Conservation (phyloP, 2,113 vertebrate genomes). For the Phyllopteryx taeniolatus region DNA sequence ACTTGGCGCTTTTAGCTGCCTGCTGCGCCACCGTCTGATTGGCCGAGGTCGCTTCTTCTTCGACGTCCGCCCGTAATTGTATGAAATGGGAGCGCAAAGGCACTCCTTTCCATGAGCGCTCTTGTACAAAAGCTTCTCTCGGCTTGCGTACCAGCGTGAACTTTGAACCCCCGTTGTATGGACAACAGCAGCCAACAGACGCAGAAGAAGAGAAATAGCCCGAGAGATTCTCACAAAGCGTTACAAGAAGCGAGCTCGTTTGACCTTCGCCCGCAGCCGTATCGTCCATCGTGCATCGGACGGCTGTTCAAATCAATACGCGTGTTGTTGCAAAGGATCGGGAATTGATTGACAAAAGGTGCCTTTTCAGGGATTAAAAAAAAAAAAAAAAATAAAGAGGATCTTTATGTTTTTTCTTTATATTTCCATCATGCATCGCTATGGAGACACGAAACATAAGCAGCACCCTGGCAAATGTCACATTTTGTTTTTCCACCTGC, state of each 20-base stretch:
- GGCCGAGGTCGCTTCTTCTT: conserved; percentile 30
- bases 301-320: not conserved
- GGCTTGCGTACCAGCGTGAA: not conserved
- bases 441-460: no score
- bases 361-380: not conserved
- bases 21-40: conserved; percentile 43
- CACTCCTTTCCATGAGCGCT: conserved; percentile 24
- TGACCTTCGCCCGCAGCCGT: not conserved
- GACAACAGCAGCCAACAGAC: not conserved
- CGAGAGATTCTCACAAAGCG: not conserved
- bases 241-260: not conserved
- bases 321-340: not conserved
- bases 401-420: not conserved
- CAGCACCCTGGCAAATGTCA: no score
- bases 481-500: no score
- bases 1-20: conserved; percentile 28
- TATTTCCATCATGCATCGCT: no score
- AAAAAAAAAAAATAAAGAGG: not conserved
- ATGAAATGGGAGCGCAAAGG: conserved; percentile 10
- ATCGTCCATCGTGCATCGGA: not conserved
- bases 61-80: conserved; percentile 49
- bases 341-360: not conserved
- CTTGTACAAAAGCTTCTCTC: conserved; percentile 10
- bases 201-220: not conserved
- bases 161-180: not conserved